Percentiles rank a stretch among this genome's conserved stretches.
phyloP scores from a whole-genome alignment of 2,888 invertebrate species.

The Chironomus riparius region DNA sequence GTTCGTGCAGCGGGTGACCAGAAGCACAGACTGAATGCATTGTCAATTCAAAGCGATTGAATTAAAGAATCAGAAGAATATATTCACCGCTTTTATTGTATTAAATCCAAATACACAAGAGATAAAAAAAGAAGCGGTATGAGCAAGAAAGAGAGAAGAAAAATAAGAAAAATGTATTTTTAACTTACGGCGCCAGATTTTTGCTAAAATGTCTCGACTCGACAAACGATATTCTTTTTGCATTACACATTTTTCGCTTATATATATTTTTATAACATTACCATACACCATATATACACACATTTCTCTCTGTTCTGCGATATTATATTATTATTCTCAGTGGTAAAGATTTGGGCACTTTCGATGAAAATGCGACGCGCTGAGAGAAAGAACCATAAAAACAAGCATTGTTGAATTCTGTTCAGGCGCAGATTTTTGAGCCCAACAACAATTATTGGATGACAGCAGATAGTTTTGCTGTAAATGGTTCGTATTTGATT shows the following conservation, averaged over 20 bases:
- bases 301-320: neutral
- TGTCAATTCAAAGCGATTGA: neutral
- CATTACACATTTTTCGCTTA: slow-evolving; percentile 25
- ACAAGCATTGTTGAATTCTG: neutral
- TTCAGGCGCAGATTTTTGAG: slow-evolving; percentile 1
- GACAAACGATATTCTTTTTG: slow-evolving; percentile 13
- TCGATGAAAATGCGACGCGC: neutral
- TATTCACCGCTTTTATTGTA: neutral
- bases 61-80: no score
- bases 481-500: no score
- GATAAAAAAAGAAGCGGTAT: neutral
- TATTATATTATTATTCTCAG: neutral
- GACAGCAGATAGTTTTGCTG: no score
- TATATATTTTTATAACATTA: slow-evolving; percentile 19
- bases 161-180: slow-evolving; percentile 23
- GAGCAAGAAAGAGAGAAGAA: neutral
- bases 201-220: slow-evolving; percentile 25
- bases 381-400: neutral
- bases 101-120: neutral
- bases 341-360: neutral
- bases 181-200: slow-evolving; percentile 27
- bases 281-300: neutral
- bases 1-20: neutral
- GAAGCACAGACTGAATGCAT: neutral
- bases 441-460: neutral